A percentile compares a stretch with the other conserved stretches of the same genome.
Conservation (phyloP, 1,140 invertebrate species). For the Centruroides sculpturatus region DNA sequence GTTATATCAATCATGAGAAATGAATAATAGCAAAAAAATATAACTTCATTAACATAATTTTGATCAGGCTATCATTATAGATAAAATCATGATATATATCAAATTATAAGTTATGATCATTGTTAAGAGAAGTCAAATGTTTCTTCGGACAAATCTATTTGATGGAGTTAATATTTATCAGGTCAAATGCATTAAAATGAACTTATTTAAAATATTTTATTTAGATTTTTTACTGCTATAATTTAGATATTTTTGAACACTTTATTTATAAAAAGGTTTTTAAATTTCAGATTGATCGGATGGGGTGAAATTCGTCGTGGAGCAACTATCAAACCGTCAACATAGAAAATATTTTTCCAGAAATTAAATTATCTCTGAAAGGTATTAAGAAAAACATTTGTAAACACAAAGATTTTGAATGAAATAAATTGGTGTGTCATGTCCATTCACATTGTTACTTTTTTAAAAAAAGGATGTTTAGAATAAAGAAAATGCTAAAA, state of each 20-base stretch:
- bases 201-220: background rate
- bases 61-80: background rate
- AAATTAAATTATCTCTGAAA: no score
- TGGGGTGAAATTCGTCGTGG: conserved; percentile 93
- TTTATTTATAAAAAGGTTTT: conserved; percentile 10
- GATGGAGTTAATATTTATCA: no score
- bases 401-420: no score
- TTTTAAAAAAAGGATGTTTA: no score
- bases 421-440: no score
- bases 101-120: conserved; percentile 8
- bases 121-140: conserved; percentile 3
- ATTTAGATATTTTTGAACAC: no score
- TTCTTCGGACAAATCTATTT: background rate
- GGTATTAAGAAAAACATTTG: no score
- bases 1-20: background rate
- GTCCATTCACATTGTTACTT: no score
- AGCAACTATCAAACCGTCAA: conserved; percentile 60
- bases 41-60: background rate
- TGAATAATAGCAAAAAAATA: background rate
- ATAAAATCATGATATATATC: conserved; percentile 1
- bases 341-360: background rate
- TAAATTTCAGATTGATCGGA: conserved; percentile 65
- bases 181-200: no score
- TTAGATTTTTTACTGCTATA: background rate
- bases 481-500: no score